phyloP scores from a whole-genome alignment of 2,113 vertebrate genomes.

The Odocoileus virginianus region DNA sequence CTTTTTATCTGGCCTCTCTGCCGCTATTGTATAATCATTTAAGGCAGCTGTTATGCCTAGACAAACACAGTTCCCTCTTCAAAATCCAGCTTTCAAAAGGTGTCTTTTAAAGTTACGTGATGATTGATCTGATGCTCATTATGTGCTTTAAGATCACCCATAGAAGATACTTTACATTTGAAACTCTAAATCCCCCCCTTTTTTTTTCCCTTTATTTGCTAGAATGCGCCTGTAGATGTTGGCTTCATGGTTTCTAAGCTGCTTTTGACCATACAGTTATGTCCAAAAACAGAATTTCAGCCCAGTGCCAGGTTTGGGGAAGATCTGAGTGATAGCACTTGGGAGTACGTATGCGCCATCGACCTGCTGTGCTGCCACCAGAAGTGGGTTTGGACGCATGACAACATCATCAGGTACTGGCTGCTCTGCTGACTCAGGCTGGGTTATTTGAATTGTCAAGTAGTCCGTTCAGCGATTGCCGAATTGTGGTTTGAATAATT shows the following conservation, averaged over 20 bases:
- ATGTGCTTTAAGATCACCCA: background rate
- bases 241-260: constrained; percentile 84
- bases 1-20: background rate
- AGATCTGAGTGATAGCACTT: constrained; percentile 86
- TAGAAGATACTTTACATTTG: background rate
- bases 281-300: constrained; percentile 83
- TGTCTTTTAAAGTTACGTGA: background rate
- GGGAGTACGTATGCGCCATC: constrained; percentile 90
- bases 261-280: constrained; percentile 85
- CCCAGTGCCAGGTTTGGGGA: constrained; percentile 84
- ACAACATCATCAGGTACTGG: constrained; percentile 88
- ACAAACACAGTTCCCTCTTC: background rate
- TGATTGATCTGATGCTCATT: background rate
- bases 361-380: constrained; percentile 91
- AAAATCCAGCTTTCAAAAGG: background rate
- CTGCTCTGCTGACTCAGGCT: background rate
- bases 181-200: background rate
- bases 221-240: constrained; percentile 87
- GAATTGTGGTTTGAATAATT: background rate
- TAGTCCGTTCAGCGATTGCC: background rate
- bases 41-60: background rate
- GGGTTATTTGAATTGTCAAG: background rate
- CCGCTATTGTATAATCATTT: accelerated
- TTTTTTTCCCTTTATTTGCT: constrained; percentile 49
- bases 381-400: constrained; percentile 93